Evolutionary conservation across 1,140 invertebrate species (phyloP).

Genomic region (Pogonomyrmex barbatus): DNA sequence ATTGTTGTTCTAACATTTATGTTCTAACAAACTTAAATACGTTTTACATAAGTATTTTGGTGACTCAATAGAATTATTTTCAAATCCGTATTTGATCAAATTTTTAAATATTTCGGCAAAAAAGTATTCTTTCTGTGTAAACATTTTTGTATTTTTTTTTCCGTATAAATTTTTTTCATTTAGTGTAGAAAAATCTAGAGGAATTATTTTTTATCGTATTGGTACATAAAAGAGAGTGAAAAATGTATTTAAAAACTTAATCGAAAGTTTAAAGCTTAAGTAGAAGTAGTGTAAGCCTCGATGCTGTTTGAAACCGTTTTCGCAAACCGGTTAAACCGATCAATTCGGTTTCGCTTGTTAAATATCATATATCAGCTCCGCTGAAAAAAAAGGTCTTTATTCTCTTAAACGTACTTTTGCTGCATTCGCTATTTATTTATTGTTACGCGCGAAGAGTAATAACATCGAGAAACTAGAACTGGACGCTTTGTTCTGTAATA

Average conservation of each 20-base stretch:
- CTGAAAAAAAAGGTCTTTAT: neutral
- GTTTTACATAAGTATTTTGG: too few relatives aligned
- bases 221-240: neutral
- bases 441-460: neutral
- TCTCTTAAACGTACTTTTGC: neutral
- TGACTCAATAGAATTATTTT: too few relatives aligned
- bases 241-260: neutral
- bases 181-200: too few relatives aligned
- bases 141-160: neutral
- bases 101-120: too few relatives aligned
- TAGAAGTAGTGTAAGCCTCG: neutral
- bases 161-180: neutral
- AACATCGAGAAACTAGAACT: neutral
- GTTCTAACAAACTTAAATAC: too few relatives aligned
- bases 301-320: neutral
- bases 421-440: neutral
- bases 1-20: too few relatives aligned
- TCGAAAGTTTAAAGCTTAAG: neutral
- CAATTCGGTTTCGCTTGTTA: too few relatives aligned
- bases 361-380: neutral
- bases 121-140: too few relatives aligned
- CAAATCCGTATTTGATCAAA: too few relatives aligned
- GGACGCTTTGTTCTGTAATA: neutral
- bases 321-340: neutral
- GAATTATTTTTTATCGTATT: neutral